Percentiles rank a stretch among this genome's conserved stretches.
phyloP scores from a whole-genome alignment of 1,140 invertebrate genomes.

The Bombyx mandarina region DNA sequence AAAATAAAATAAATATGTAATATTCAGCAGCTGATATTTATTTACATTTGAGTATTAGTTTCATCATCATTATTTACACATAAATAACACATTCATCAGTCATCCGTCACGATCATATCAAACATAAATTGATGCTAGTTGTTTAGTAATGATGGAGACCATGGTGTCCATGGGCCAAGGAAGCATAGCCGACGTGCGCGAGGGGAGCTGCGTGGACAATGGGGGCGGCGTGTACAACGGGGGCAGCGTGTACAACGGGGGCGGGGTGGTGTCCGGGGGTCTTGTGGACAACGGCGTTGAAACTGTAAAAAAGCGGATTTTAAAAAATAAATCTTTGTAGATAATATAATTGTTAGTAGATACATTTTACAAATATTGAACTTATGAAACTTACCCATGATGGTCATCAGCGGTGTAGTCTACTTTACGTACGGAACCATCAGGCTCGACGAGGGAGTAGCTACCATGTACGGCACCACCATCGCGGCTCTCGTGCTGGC shows the following conservation, averaged over 20 bases:
- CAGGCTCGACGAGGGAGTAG: constrained; percentile 69
- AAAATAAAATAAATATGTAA: constrained; percentile 27
- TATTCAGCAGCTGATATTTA: constrained; percentile 62
- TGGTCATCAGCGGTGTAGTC: constrained; percentile 71
- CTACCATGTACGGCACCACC: constrained; percentile 62
- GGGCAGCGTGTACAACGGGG: constrained; percentile 16
- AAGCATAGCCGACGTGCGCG: constrained; percentile 23
- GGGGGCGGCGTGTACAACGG: constrained; percentile 27
- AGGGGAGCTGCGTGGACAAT: constrained; percentile 26
- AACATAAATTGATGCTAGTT: constrained; percentile 25
- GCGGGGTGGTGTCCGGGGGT: constrained; percentile 62
- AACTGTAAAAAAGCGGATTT: constrained; percentile 36
- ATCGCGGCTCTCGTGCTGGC: constrained; percentile 61
- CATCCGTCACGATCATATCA: constrained; percentile 48
- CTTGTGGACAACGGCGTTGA: constrained; percentile 70
- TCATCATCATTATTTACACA: constrained; percentile 55
- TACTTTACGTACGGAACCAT: constrained; percentile 70
- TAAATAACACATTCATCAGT: constrained; percentile 67
- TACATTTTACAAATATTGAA: background rate
- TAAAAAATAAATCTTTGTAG: no score
- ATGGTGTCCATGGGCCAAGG: constrained; percentile 52
- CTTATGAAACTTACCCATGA: constrained; percentile 42
- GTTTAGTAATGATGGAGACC: constrained; percentile 51
- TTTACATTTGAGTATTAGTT: constrained; percentile 61
- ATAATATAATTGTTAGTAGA: no score